Percentiles rank a stretch among this genome's conserved stretches.
Evolutionary conservation across 2,888 invertebrate species (phyloP).

Genomic region (Scelioninae gen. 1): DNA sequence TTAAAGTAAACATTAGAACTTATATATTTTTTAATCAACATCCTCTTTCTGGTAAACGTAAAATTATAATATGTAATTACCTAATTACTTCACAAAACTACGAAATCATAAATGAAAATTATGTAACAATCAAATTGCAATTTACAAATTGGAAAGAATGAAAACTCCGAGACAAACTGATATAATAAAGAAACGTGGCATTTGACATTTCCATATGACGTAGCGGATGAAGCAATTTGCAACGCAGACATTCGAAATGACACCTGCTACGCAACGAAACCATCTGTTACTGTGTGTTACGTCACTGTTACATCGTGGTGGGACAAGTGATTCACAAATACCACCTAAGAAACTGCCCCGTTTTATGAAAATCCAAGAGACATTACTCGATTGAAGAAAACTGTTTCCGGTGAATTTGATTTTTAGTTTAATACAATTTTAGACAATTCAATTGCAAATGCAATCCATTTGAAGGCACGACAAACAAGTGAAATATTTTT

Average conservation of each 20-base stretch:
- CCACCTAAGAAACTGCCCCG: neutral
- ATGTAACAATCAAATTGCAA: neutral
- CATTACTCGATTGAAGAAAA: no score
- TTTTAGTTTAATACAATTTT: no score
- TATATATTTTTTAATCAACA: no score
- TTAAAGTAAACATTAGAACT: no score
- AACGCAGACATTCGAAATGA: constrained; percentile 17
- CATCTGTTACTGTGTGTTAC: constrained; percentile 43
- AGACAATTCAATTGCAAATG: no score
- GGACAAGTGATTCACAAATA: constrained; percentile 31
- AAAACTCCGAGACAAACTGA: neutral
- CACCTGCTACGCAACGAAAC: constrained; percentile 28
- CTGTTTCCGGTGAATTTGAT: no score
- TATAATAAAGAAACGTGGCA: constrained; percentile 7
- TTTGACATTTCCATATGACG: constrained; percentile 28
- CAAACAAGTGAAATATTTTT: no score
- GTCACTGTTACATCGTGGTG: constrained; percentile 16
- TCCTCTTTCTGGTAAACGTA: no score
- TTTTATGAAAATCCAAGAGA: no score
- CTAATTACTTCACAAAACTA: no score
- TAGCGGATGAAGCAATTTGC: constrained; percentile 34
- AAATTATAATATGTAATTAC: no score
- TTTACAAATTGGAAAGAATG: neutral
- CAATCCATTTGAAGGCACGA: no score
- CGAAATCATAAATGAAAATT: neutral